Base-by-base conservation (phyloP, 2,888 invertebrate genomes). In the Leptinotarsa rubiginosa region DNA sequence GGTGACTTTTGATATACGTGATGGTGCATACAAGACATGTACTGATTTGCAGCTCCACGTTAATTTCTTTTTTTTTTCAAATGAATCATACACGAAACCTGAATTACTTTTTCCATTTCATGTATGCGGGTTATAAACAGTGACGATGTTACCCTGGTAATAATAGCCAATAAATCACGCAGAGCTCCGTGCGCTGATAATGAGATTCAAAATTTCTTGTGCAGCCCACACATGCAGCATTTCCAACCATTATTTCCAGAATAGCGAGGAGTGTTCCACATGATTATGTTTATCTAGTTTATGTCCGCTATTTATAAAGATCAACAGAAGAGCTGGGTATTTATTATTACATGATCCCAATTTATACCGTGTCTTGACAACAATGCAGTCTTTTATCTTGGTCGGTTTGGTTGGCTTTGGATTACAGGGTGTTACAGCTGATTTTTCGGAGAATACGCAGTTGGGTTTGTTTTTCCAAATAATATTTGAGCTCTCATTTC, bases 191-290 rank as follows among this genome's bases (percentile, higher is more conserved):
- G 62, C 18, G 10, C 47, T 20, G 69, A 59, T 75, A 72, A 75
- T 75, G 69, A 75, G 69, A 72, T 66, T 70, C 70, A 50, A 72
- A 75, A 72, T 67, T 75, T 69, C 65, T 47, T 52, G 62, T 47
- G 18, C 66, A 18, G 75, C 72, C 72, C 75, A 75, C 75, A 75
- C 75, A 70, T 71, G 65, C 41, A 71, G 69, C 62, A 72, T 69
- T 66, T 69, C 59, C 71, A 56, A 18, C 41, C 69, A 75, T 75
- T 72, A 75, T 75, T 75, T 75, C 18, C 47, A 49, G 56, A 50
- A 22, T 69, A 65, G 20, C 59, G 41, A 59, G 75, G 75, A 75
- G 75, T 75, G 75, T 69, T 75, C 50, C 41, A 47, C 47, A 69
- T 59, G 56, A 69, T 56, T 69, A 69, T 69, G 47, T 18, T 56